phyloP scores from a whole-genome alignment of 1,140 invertebrate genomes.

The Bathynomus jamesi region DNA sequence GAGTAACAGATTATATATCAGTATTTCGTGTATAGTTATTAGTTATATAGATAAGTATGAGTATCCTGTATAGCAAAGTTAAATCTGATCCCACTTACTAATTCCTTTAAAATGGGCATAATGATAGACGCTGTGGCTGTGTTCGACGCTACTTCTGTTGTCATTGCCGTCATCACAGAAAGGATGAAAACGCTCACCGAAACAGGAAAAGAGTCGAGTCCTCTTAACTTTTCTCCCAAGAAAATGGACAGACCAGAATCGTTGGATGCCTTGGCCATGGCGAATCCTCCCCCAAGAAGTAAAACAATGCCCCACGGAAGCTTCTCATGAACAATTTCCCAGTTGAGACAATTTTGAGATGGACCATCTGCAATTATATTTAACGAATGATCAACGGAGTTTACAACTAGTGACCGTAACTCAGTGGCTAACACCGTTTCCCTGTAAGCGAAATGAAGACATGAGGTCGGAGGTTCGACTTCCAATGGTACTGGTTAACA shows the following conservation, averaged over 20 bases:
- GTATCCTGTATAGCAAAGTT: too few relatives aligned
- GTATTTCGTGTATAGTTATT: too few relatives aligned
- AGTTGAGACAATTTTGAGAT: conserved; percentile 11
- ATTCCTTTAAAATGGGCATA: conserved; percentile 53
- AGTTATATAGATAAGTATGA: too few relatives aligned
- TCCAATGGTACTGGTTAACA: too few relatives aligned
- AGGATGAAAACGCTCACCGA: conserved; percentile 43
- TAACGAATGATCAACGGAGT: too few relatives aligned
- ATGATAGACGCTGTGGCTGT: conserved; percentile 74
- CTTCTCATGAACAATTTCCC: conserved; percentile 19
- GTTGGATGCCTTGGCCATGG: conserved; percentile 70
- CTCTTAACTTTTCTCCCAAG: conserved; percentile 54
- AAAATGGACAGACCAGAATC: conserved; percentile 59
- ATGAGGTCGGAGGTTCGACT: too few relatives aligned
- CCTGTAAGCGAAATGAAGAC: too few relatives aligned
- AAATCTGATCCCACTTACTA: too few relatives aligned
- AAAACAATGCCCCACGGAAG: conserved; percentile 23
- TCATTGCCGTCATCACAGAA: conserved; percentile 47
- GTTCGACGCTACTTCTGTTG: conserved; percentile 77
- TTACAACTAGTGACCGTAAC: too few relatives aligned
- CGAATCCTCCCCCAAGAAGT: conserved; percentile 66
- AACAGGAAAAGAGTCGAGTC: conserved; percentile 42
- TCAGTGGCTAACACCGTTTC: too few relatives aligned
- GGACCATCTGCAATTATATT: neutral
- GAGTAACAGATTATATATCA: too few relatives aligned